A percentile compares a stretch with the other conserved stretches of the same genome.
Conservation (phyloP, 2,888 invertebrate genomes). For the Tetrapedia diversipes region DNA sequence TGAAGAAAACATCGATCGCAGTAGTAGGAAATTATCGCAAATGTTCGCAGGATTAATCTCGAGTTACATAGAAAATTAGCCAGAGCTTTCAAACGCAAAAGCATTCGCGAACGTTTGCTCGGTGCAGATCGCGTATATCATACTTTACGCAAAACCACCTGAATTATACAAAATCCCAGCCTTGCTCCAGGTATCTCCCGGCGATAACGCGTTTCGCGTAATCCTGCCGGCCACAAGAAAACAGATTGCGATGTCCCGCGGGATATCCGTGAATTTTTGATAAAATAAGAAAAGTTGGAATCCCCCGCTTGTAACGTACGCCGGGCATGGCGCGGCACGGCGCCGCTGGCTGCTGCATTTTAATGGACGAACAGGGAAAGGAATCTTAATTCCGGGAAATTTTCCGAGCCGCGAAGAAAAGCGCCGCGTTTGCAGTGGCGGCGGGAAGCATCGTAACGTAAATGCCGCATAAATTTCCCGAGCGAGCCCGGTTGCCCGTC, state of each 20-base stretch:
- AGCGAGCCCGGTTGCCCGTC: slow-evolving; percentile 3
- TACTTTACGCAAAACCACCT: no score
- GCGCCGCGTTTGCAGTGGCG: not conserved
- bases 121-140: no score
- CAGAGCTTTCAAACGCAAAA: no score
- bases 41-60: no score
- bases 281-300: not conserved
- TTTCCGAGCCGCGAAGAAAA: slow-evolving; percentile 6
- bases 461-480: slow-evolving; percentile 29
- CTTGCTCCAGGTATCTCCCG: no score
- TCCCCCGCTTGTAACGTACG: no score
- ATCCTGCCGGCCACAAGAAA: not conserved
- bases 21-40: no score
- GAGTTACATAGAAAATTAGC: no score
- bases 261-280: slow-evolving; percentile 8
- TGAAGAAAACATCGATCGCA: no score
- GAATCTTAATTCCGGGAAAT: slow-evolving; percentile 34
- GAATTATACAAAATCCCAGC: no score
- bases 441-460: slow-evolving; percentile 17
- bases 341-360: slow-evolving; percentile 2
- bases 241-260: not conserved
- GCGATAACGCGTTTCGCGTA: slow-evolving; percentile 4
- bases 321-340: not conserved
- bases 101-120: no score
- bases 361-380: slow-evolving; percentile 8